These are phyloP conservation scores for Oxyteleia sp. DNA, from an alignment of 2,888 invertebrate genomes.

Conservation along the genomic window DNA sequence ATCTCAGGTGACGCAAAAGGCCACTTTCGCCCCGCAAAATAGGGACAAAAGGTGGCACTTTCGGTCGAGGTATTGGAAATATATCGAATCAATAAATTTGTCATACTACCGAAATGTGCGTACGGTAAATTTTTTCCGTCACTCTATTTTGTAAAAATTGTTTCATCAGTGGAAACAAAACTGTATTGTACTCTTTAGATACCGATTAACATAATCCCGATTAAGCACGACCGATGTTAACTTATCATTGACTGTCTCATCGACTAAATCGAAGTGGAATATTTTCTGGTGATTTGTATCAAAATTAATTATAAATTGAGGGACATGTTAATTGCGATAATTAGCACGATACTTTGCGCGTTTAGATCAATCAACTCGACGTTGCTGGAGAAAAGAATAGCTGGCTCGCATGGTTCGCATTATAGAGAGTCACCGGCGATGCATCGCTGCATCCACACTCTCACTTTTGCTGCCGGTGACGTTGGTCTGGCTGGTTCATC, in stretches of 20 bases:
- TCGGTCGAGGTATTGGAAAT: too few species aligned
- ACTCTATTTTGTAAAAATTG: too few species aligned
- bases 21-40: too few species aligned
- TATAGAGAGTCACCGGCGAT: slow-evolving; percentile 72
- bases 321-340: slow-evolving; percentile 35
- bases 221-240: background rate
- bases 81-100: too few species aligned
- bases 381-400: slow-evolving; percentile 49
- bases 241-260: background rate
- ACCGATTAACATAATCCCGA: background rate
- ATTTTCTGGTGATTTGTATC: slow-evolving; percentile 22
- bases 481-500: slow-evolving; percentile 81
- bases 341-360: slow-evolving; percentile 9
- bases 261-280: slow-evolving; percentile 19
- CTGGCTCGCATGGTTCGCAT: slow-evolving; percentile 46
- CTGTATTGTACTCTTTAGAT: too few species aligned
- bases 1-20: too few species aligned
- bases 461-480: slow-evolving; percentile 86
- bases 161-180: too few species aligned
- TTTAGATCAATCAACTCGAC: slow-evolving; percentile 39
- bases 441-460: slow-evolving; percentile 84
- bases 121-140: too few species aligned
- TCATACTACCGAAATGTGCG: too few species aligned
- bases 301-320: slow-evolving; percentile 11
- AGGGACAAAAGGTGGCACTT: too few species aligned